Conservation (phyloP, 2,113 vertebrate genomes). For the Aldabrachelys gigantea region DNA sequence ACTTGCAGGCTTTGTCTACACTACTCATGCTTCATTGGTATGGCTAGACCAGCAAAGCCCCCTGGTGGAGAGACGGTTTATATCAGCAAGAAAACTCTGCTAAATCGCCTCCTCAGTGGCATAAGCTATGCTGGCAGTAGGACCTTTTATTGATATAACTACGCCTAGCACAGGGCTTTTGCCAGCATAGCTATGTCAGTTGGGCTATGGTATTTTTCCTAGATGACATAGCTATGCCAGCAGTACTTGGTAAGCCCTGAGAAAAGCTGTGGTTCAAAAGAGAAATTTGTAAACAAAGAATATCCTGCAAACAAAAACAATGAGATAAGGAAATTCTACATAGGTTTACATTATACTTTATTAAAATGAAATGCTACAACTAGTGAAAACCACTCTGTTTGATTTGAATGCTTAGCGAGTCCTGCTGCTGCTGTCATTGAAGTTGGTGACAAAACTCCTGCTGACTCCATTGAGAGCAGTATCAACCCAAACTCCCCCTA, state of each 20-base stretch:
- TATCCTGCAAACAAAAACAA: neutral
- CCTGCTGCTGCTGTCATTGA: neutral
- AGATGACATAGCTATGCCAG: neutral
- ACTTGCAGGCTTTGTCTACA: neutral
- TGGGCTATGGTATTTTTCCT: neutral
- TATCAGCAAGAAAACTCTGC: neutral
- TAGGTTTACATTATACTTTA: neutral
- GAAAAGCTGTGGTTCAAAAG: neutral
- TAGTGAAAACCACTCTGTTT: neutral
- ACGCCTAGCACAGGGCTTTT: neutral
- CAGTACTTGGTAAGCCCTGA: neutral
- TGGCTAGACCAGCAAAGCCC: neutral
- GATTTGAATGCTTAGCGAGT: neutral
- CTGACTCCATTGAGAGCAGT: neutral
- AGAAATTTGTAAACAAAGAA: neutral
- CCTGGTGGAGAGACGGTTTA: neutral
- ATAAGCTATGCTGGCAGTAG: neutral
- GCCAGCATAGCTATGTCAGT: neutral
- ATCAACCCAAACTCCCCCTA: neutral
- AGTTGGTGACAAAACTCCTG: neutral
- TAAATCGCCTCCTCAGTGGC: neutral
- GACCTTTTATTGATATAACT: neutral
- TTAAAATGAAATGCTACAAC: neutral
- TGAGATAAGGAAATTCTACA: accelerated
- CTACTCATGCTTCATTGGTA: neutral